These are phyloP conservation scores for Ooceraea biroi DNA, from an alignment of 1,140 invertebrate species.

Conservation along the genomic window DNA sequence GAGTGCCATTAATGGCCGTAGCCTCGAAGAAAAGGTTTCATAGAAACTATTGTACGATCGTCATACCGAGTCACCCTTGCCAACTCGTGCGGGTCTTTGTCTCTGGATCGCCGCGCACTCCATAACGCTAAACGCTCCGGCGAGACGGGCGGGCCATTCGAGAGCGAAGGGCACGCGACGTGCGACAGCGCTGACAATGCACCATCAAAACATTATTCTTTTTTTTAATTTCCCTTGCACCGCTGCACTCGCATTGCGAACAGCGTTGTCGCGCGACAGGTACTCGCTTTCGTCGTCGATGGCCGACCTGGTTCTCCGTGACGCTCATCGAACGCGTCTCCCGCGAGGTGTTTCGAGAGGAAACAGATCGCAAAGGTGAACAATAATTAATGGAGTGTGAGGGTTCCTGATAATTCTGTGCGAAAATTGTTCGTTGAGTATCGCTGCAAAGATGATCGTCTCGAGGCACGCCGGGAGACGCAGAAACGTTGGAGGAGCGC, in stretches of 20 bases:
- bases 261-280: conserved; percentile 13
- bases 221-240: background rate
- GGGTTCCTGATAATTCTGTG: conserved; percentile 16
- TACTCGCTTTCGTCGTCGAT: conserved; percentile 67
- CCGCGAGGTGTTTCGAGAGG: conserved; percentile 41
- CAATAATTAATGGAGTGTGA: conserved; percentile 29
- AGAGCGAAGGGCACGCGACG: conserved; percentile 52
- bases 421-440: background rate
- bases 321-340: background rate
- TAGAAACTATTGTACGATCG: conserved; percentile 76
- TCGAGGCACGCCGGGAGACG: background rate
- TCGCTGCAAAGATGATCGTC: conserved; percentile 22
- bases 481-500: background rate
- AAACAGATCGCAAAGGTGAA: conserved; percentile 26
- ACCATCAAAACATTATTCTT: conserved; percentile 71
- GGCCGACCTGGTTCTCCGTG: conserved; percentile 25
- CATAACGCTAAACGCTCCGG: conserved; percentile 69
- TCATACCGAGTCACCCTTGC: conserved; percentile 75
- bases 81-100: conserved; percentile 74
- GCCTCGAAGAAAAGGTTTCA: conserved; percentile 72
- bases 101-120: conserved; percentile 72
- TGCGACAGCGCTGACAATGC: conserved; percentile 64
- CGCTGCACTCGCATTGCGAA: conserved; percentile 4
- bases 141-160: conserved; percentile 49
- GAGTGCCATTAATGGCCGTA: conserved; percentile 69